Evolutionary conservation across 2,797 vertebrate species (phyloP).

Genomic region (Borostomias antarcticus): DNA sequence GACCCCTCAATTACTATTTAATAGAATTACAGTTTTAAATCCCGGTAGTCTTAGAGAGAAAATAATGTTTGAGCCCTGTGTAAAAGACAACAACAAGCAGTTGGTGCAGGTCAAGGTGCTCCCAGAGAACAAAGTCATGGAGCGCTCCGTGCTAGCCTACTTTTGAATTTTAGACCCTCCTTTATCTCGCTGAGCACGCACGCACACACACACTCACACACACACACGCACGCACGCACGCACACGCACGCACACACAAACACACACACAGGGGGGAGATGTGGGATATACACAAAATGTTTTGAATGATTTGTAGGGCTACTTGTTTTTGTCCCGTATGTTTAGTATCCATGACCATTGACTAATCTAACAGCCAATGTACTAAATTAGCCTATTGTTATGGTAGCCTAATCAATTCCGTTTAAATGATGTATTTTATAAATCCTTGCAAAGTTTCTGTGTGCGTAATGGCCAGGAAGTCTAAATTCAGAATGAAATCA

Average conservation of each 20-base stretch:
- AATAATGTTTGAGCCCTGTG: constrained; percentile 23
- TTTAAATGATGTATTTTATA: not conserved
- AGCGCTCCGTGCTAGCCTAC: not conserved
- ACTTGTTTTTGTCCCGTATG: too few species aligned
- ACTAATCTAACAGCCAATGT: not conserved
- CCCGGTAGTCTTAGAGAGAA: constrained; percentile 65
- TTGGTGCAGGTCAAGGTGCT: constrained; percentile 45
- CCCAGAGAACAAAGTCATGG: constrained; percentile 1
- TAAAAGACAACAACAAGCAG: constrained; percentile 45
- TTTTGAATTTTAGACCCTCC: not conserved
- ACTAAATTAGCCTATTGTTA: constrained; percentile 4
- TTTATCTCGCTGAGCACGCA: not conserved
- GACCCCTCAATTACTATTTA: constrained; percentile 83
- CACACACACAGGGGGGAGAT: not conserved
- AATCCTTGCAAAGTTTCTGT: not conserved
- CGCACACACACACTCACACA: too few species aligned
- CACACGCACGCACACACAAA: constrained; percentile 17
- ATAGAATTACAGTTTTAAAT: constrained; percentile 83
- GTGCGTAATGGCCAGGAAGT: not conserved
- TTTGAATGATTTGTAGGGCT: too few species aligned
- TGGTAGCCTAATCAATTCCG: not conserved
- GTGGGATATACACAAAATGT: too few species aligned
- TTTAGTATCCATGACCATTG: too few species aligned
- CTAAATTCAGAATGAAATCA: not conserved
- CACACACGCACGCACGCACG: too few species aligned